Evolutionary conservation across 2,888 invertebrate species (phyloP).

Genomic region (Carterocephalus palaemon): DNA sequence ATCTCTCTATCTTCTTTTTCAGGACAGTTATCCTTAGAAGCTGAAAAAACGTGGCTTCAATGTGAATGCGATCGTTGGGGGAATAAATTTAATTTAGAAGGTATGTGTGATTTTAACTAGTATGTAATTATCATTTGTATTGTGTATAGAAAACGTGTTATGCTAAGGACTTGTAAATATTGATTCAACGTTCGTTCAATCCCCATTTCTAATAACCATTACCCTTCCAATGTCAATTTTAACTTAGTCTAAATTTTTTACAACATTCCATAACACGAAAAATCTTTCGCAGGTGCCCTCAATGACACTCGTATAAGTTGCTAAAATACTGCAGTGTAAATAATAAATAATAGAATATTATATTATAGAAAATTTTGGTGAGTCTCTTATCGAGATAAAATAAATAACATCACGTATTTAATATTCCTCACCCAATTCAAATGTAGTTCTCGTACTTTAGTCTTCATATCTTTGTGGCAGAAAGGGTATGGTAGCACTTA

Average conservation of each 20-base stretch:
- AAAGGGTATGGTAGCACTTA: slow-evolving; percentile 35
- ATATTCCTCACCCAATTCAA: slow-evolving; percentile 6
- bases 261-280: slow-evolving; percentile 27
- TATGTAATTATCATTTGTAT: neutral
- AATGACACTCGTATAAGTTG: slow-evolving; percentile 65
- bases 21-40: slow-evolving; percentile 92
- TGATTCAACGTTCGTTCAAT: neutral
- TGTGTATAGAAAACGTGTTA: neutral
- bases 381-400: slow-evolving; percentile 39
- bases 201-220: no score
- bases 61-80: slow-evolving; percentile 95
- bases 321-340: slow-evolving; percentile 54
- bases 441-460: slow-evolving; percentile 23
- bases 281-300: slow-evolving; percentile 65
- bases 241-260: neutral
- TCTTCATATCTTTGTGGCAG: slow-evolving; percentile 28
- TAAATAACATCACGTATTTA: slow-evolving; percentile 28
- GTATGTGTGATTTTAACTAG: slow-evolving; percentile 76
- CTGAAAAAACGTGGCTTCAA: slow-evolving; percentile 93
- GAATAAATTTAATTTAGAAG: slow-evolving; percentile 88
- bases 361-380: slow-evolving; percentile 47
- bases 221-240: no score
- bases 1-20: slow-evolving; percentile 29
- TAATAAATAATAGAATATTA: slow-evolving; percentile 39
- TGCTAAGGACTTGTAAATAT: slow-evolving; percentile 4